Conservation (phyloP, 2,888 invertebrate genomes). For the Eupithecia insigniata region DNA sequence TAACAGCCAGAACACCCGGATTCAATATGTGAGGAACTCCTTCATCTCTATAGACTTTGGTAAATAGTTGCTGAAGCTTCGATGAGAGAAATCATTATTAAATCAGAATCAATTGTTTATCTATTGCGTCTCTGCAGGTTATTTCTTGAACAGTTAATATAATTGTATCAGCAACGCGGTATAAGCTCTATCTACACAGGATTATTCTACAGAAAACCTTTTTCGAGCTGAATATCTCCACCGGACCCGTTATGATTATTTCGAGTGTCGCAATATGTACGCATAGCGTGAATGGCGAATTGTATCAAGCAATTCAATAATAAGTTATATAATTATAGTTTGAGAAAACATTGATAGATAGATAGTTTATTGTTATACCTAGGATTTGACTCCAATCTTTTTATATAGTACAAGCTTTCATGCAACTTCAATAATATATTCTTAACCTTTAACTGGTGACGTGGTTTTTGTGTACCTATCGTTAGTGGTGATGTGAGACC, state of each 20-base stretch:
- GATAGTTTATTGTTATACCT: not conserved
- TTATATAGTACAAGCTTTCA: no score
- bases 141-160: not conserved
- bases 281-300: not conserved
- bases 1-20: no score
- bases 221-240: not conserved
- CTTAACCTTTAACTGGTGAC: no score
- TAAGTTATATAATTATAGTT: not conserved
- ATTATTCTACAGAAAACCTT: not conserved
- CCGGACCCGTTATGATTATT: not conserved
- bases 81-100: not conserved
- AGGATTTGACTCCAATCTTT: not conserved
- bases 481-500: no score
- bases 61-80: not conserved
- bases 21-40: no score
- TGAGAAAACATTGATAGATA: not conserved
- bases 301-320: not conserved
- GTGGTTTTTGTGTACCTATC: no score
- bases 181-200: not conserved
- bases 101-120: not conserved
- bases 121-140: not conserved
- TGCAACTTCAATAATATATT: no score
- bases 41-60: not conserved
- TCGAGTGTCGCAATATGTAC: conserved; percentile 5
- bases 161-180: not conserved